A percentile compares a stretch with the other conserved stretches of the same genome.
These are phyloP conservation scores for Pituophis catenifer DNA, from an alignment of 2,113 vertebrate species.

Conservation along the genomic window DNA sequence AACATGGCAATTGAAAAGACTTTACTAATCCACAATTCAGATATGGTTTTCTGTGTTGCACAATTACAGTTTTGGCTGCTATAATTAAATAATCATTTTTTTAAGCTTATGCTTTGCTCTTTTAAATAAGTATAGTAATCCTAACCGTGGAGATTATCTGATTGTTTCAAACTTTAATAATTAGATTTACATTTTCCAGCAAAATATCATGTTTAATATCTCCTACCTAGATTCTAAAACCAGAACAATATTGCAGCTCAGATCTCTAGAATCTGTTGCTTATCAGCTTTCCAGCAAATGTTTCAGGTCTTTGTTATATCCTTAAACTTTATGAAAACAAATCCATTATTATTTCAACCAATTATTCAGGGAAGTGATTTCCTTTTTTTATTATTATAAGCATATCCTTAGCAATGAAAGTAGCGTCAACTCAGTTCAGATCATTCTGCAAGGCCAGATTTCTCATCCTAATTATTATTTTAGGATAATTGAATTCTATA, in stretches of 20 bases:
- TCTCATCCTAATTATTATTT: neutral
- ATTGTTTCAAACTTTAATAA: neutral
- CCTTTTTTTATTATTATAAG: neutral
- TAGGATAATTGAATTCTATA: neutral
- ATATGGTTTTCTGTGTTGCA: no score
- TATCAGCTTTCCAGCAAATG: constrained; percentile 7
- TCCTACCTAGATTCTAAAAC: neutral
- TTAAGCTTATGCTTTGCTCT: no score
- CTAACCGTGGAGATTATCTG: neutral
- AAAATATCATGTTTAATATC: neutral
- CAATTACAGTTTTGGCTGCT: no score
- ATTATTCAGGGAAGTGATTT: neutral
- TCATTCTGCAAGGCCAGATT: neutral
- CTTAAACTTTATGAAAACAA: neutral
- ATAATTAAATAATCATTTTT: no score
- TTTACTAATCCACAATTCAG: no score
- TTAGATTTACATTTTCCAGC: neutral
- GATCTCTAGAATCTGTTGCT: neutral
- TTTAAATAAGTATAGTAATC: no score
- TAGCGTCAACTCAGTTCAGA: neutral
- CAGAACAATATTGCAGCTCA: neutral
- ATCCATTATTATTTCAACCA: neutral
- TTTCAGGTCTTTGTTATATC: constrained; percentile 33
- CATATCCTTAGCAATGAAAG: neutral
- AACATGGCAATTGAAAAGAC: no score